Evolutionary conservation across 2,113 vertebrate genomes (phyloP).

Genomic region (Pseudorhombus dupliciocellatus): DNA sequence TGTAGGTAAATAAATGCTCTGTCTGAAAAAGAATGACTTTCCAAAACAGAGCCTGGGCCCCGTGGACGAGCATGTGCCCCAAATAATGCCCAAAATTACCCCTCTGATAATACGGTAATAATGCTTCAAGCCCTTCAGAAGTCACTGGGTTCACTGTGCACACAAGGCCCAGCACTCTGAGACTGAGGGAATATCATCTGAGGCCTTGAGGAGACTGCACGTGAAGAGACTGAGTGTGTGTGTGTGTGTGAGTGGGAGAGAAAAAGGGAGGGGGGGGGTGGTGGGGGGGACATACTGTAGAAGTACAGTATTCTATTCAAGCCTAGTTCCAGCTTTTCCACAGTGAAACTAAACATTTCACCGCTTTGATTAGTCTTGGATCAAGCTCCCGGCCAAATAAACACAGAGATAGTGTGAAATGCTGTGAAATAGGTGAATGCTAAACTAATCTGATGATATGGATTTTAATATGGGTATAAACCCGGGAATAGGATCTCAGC

Average conservation of each 20-base stretch:
- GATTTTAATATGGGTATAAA: conserved; percentile 50
- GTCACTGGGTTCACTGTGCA: conserved; percentile 73
- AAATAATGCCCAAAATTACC: conserved; percentile 75
- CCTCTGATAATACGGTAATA: conserved; percentile 75
- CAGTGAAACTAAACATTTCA: conserved; percentile 37
- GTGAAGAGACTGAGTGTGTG: conserved; percentile 43
- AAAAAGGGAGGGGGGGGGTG: not conserved
- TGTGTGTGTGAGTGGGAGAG: not conserved
- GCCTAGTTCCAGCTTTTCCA: conserved; percentile 22
- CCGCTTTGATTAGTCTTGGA: conserved; percentile 31
- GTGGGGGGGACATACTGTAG: conserved; percentile 22
- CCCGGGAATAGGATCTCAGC: conserved; percentile 22
- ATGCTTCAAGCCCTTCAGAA: conserved; percentile 40
- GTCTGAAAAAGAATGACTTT: conserved; percentile 74
- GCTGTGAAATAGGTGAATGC: conserved; percentile 24
- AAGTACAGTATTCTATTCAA: conserved; percentile 43
- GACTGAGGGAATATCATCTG: conserved; percentile 67
- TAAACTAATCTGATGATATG: conserved; percentile 53
- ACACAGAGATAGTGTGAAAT: conserved; percentile 26
- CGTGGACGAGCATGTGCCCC: conserved; percentile 58
- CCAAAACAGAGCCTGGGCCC: conserved; percentile 66
- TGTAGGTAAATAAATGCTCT: conserved; percentile 83
- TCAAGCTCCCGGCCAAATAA: conserved; percentile 6
- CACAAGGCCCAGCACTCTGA: conserved; percentile 60
- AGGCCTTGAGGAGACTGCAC: conserved; percentile 60